Conservation (phyloP, 2,797 vertebrate genomes). For the Gallinago stenura region DNA sequence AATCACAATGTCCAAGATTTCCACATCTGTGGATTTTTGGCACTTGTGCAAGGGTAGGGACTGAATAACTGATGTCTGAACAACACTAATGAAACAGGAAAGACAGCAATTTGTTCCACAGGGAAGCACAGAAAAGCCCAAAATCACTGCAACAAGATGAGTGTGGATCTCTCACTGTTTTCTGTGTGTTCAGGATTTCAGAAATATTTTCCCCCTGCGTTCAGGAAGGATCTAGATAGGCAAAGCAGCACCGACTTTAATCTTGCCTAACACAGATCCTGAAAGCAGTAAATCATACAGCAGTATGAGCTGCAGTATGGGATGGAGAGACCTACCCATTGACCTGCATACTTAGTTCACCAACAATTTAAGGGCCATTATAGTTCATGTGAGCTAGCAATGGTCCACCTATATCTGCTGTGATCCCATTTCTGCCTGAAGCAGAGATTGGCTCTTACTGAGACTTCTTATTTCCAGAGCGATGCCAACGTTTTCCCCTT, state of each 20-base stretch:
- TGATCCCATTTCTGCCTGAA: background rate
- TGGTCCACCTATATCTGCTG: background rate
- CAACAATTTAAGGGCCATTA: background rate
- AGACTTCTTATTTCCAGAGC: background rate
- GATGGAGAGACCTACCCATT: background rate
- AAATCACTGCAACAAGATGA: background rate
- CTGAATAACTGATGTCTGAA: background rate
- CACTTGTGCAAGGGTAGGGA: background rate
- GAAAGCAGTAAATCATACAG: background rate
- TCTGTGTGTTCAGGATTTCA: background rate
- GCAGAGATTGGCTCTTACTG: background rate
- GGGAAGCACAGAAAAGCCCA: background rate
- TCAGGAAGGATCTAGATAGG: background rate
- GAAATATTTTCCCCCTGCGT: background rate
- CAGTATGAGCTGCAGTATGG: background rate
- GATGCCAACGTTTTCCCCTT: background rate
- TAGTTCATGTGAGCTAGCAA: background rate
- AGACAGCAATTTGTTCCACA: background rate
- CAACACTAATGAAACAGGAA: background rate
- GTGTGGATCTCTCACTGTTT: background rate
- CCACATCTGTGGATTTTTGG: constrained; percentile 41
- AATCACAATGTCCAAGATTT: background rate
- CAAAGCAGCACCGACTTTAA: background rate
- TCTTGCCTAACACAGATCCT: background rate
- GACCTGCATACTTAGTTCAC: constrained; percentile 26